Conservation (phyloP, 1,140 invertebrate genomes). For the Aphelenchoides besseyi region DNA sequence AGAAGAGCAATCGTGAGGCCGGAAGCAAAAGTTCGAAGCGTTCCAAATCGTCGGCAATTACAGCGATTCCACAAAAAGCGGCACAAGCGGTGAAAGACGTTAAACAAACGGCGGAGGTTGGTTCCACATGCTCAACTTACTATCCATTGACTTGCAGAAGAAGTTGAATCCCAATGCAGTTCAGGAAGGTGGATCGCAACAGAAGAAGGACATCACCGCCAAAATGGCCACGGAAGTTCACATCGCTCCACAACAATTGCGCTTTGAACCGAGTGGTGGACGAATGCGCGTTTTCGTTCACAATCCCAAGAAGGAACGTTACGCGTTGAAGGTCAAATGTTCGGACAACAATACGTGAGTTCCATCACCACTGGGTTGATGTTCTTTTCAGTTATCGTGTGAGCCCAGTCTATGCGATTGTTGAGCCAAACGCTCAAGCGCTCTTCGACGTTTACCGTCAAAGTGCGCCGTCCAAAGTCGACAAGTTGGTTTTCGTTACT, state of each 20-base stretch:
- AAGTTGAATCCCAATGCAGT: no score
- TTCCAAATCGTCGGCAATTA: neutral
- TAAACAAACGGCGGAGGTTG: neutral
- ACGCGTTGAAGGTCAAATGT: conserved; percentile 31
- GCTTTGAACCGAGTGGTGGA: conserved; percentile 17
- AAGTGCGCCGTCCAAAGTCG: conserved; percentile 43
- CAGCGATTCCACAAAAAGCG: neutral
- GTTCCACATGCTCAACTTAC: no score
- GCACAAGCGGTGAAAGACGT: neutral
- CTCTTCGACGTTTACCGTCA: conserved; percentile 46
- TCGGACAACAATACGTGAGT: conserved; percentile 30
- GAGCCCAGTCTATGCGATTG: conserved; percentile 31
- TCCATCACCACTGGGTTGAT: neutral
- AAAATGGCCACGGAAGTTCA: conserved; percentile 11
- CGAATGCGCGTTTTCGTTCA: neutral
- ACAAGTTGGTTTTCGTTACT: conserved; percentile 44
- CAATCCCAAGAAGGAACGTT: conserved; percentile 19
- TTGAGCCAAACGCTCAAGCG: conserved; percentile 10
- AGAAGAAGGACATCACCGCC: neutral
- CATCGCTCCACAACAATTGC: conserved; percentile 17
- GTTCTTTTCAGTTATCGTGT: conserved; percentile 20
- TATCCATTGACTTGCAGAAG: no score
- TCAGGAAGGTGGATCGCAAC: neutral
- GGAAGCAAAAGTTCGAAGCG: neutral
- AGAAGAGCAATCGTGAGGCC: neutral